phyloP scores from a whole-genome alignment of 2,797 vertebrate species.

The Phylloscopus collybita region DNA sequence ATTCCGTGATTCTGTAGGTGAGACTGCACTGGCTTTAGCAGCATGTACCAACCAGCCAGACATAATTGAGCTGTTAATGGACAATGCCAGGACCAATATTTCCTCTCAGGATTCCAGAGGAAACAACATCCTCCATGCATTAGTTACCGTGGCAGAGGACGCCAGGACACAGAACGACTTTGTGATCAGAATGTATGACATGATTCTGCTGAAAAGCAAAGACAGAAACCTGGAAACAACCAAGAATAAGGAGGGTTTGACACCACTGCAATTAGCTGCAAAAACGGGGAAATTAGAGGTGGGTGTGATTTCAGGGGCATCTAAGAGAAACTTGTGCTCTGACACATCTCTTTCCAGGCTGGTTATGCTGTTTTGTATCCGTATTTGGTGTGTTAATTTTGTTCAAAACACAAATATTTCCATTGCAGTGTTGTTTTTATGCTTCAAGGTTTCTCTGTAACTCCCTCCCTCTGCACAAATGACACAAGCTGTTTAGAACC shows the following conservation, averaged over 20 bases:
- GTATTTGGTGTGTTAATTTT: not conserved
- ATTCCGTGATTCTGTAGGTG: slow-evolving; percentile 52
- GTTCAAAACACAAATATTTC: not conserved
- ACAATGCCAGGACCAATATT: slow-evolving; percentile 76
- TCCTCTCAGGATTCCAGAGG: slow-evolving; percentile 79
- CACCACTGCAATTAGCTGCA: slow-evolving; percentile 79
- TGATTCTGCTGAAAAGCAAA: slow-evolving; percentile 76
- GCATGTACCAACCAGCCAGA: slow-evolving; percentile 83
- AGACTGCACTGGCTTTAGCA: slow-evolving; percentile 80
- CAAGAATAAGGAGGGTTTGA: slow-evolving; percentile 77
- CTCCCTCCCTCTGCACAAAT: not conserved
- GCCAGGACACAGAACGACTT: slow-evolving; percentile 81
- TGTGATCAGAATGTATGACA: slow-evolving; percentile 80
- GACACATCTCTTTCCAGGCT: not conserved
- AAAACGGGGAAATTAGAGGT: slow-evolving; percentile 83
- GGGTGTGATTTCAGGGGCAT: not conserved
- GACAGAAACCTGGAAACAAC: slow-evolving; percentile 77
- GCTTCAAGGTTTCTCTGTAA: not conserved
- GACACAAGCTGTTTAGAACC: not conserved
- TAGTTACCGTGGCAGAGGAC: slow-evolving; percentile 81
- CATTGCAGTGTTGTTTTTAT: not conserved
- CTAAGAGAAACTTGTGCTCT: not conserved
- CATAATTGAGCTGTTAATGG: slow-evolving; percentile 81
- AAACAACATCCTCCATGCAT: slow-evolving; percentile 80
- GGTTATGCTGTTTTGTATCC: not conserved